These are phyloP conservation scores for Eidolon dupreanum DNA, from an alignment of 2,797 vertebrate genomes.

Conservation along the genomic window DNA sequence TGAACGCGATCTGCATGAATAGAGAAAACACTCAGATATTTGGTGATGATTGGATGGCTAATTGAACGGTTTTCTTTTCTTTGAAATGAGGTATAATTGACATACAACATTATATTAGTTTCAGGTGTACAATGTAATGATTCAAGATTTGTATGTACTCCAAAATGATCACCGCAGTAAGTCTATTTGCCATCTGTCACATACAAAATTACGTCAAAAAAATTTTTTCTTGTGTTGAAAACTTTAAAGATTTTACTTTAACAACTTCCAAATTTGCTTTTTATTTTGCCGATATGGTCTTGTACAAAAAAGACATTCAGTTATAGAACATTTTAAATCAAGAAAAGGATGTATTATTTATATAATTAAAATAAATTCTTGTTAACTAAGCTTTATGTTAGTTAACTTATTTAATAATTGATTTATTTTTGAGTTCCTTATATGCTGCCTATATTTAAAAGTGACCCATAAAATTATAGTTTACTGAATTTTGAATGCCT, in stretches of 20 bases:
- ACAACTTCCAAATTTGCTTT: not conserved
- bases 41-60: not conserved
- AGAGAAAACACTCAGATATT: not conserved
- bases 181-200: not conserved
- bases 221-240: not conserved
- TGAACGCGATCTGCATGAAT: not conserved
- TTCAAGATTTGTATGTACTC: not conserved
- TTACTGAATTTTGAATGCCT: not conserved
- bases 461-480: not conserved
- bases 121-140: not conserved
- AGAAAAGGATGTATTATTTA: not conserved
- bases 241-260: not conserved
- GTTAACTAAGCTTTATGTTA: not conserved
- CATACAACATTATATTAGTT: not conserved
- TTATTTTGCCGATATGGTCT: not conserved
- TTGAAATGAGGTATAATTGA: not conserved
- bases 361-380: constrained; percentile 8
- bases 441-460: not conserved
- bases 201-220: not conserved
- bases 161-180: not conserved
- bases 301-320: not conserved
- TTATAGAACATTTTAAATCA: not conserved
- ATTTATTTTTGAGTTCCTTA: not conserved
- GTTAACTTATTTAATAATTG: constrained; percentile 43
- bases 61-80: not conserved